Percentiles rank a stretch among this genome's conserved stretches.
Conservation (phyloP, 2,797 vertebrate genomes). For the Sarcoramphus papa region DNA sequence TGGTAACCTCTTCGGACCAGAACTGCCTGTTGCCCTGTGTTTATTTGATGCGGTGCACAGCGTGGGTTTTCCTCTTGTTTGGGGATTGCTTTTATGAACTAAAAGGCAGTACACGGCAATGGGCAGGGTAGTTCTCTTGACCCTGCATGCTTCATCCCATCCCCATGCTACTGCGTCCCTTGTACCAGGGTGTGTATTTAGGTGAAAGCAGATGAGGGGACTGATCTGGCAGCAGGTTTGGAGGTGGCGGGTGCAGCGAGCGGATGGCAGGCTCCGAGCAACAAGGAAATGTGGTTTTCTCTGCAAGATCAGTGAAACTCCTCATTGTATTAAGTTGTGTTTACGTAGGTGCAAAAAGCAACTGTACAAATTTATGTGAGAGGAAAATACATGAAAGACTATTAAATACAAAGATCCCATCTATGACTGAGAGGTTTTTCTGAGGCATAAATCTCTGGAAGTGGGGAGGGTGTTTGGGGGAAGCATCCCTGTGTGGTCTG, state of each 20-base stretch:
- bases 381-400: neutral
- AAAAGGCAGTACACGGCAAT: too few relatives aligned
- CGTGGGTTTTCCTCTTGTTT: neutral
- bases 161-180: rapidly evolving
- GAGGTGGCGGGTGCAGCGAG: neutral
- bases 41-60: neutral
- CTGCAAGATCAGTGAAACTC: neutral
- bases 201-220: neutral
- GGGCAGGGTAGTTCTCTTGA: neutral
- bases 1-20: neutral
- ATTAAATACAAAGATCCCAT: neutral
- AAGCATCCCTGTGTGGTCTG: neutral
- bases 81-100: neutral
- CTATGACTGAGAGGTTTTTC: neutral
- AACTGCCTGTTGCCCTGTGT: neutral
- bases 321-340: neutral
- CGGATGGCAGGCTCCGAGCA: neutral
- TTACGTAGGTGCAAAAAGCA: neutral
- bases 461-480: neutral
- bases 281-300: neutral
- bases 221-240: neutral
- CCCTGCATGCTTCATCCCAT: neutral
- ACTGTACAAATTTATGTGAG: neutral
- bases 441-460: neutral
- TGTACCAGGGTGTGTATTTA: neutral